Evolutionary conservation across 2,888 invertebrate species (phyloP), one percentile per base, ranked within the genome.

Genomic region (Dicyrtoma fusca): DNA sequence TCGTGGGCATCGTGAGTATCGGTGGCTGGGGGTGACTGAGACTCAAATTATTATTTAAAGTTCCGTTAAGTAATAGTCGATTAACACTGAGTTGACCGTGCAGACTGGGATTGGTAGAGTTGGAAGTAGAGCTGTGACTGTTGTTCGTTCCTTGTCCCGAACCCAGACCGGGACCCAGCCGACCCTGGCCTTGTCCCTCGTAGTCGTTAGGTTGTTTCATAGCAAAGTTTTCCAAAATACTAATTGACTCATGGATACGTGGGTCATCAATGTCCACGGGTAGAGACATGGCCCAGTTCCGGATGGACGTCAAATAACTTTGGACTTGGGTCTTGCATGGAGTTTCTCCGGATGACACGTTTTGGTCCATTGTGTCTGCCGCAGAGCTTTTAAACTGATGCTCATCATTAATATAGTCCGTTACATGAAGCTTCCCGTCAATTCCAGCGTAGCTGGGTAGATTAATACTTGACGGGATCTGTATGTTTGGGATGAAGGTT

Each of bases 191-290:
- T n/a, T 57, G 5, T 1, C 13, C 23, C 5, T 51, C 4, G 2
- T 66, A 6, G 2, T 5, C 5, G 17, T 53, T 59, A 51, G 23
- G 14, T 55, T 65, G 71, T 21, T 62, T 65, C 13, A 53, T 14
- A 19, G 66, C 55, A 55, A 71, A 71, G 44, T 66, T 74, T 61
- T 71, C 74, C 34, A 74, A 63, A 21, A 68, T 55, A 34, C 62
- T 53, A 3, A 74, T 11, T 10, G 74, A 65, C 5, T 62, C 26
- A 45, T 68, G 71, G 47, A 74, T 61, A 0, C 44, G 21, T 5
- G 45, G 51, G 34, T 61, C 45, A 14, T 59, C 65, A 17, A 63
- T 11, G 17, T 57, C 44, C 13, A 42, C 3, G 2, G 51, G 47
- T 34, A 65, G 42, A 0, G 74, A 65, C 49, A 62, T 51, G 51